These are phyloP conservation scores for Drosophila tristis DNA, from an alignment of 1,140 invertebrate species.

Conservation along the genomic window DNA sequence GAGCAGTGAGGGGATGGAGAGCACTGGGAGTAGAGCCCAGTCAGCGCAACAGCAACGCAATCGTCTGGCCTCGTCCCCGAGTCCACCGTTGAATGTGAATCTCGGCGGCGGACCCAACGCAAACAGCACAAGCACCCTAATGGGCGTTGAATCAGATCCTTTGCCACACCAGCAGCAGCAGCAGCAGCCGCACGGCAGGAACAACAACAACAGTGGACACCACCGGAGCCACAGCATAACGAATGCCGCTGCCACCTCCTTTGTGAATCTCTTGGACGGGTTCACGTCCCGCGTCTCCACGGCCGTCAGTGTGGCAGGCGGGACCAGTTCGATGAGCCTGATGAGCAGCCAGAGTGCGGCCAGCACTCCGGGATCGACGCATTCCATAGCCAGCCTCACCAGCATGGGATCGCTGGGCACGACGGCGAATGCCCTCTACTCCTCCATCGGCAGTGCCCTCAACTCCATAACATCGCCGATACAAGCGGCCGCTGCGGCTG, in stretches of 20 bases:
- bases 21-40: slow-evolving; percentile 35
- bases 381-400: slow-evolving; percentile 72
- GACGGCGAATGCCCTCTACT: slow-evolving; percentile 81
- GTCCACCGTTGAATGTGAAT: slow-evolving; percentile 53
- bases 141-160: slow-evolving; percentile 25
- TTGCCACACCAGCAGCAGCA: slow-evolving; percentile 16
- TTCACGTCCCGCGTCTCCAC: slow-evolving; percentile 75
- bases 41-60: slow-evolving; percentile 43
- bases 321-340: slow-evolving; percentile 34
- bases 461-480: slow-evolving; percentile 81
- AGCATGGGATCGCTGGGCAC: slow-evolving; percentile 75
- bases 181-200: slow-evolving; percentile 20
- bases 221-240: slow-evolving; percentile 74
- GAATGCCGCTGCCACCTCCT: slow-evolving; percentile 72
- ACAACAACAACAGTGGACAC: slow-evolving; percentile 49
- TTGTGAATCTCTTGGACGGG: slow-evolving; percentile 76
- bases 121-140: slow-evolving; percentile 41
- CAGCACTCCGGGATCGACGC: slow-evolving; percentile 74
- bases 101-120: slow-evolving; percentile 66
- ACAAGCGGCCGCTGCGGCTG: slow-evolving; percentile 72
- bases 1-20: slow-evolving; percentile 34
- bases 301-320: slow-evolving; percentile 63
- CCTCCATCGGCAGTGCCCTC: slow-evolving; percentile 76
- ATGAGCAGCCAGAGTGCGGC: slow-evolving; percentile 67
- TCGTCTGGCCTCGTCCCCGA: slow-evolving; percentile 60